These are phyloP conservation scores for Phrynocephalus versicolor DNA, from an alignment of 2,113 vertebrate genomes.

Conservation along the genomic window DNA sequence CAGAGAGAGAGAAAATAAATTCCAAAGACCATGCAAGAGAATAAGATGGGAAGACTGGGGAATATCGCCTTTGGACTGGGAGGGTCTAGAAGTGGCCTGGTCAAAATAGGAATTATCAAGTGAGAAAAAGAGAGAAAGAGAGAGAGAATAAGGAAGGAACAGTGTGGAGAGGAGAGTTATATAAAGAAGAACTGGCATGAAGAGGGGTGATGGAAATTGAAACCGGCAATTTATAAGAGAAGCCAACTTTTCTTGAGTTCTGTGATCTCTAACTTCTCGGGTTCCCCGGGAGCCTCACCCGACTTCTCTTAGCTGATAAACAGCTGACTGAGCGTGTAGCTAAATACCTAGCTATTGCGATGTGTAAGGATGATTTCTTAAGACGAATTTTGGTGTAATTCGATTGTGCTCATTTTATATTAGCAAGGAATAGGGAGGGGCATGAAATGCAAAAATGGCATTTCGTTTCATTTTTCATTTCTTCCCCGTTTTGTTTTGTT, in stretches of 20 bases:
- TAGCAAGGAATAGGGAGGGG: too few species aligned
- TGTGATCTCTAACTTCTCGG: neutral
- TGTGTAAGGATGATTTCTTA: too few species aligned
- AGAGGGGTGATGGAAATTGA: constrained; percentile 66
- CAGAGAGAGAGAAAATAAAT: constrained; percentile 66
- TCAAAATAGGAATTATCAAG: constrained; percentile 38
- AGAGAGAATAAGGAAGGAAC: constrained; percentile 39
- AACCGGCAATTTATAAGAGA: constrained; percentile 86
- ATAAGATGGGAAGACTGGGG: constrained; percentile 66
- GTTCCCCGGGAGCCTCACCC: too few species aligned
- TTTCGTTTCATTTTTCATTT: too few species aligned
- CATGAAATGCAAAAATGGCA: too few species aligned
- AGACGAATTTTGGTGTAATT: too few species aligned
- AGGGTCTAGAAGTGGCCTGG: constrained; percentile 35
- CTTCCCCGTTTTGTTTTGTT: too few species aligned
- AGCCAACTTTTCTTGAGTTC: constrained; percentile 71
- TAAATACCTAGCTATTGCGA: too few species aligned
- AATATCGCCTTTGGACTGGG: constrained; percentile 1
- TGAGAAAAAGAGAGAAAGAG: constrained; percentile 15
- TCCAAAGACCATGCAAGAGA: constrained; percentile 83
- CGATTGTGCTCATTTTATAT: too few species aligned
- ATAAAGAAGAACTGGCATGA: constrained; percentile 69
- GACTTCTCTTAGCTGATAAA: too few species aligned
- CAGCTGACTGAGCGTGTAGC: too few species aligned
- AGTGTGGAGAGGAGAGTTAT: constrained; percentile 27